phyloP scores from a whole-genome alignment of 2,113 vertebrate species.

The Tenebrosternarchus preto region DNA sequence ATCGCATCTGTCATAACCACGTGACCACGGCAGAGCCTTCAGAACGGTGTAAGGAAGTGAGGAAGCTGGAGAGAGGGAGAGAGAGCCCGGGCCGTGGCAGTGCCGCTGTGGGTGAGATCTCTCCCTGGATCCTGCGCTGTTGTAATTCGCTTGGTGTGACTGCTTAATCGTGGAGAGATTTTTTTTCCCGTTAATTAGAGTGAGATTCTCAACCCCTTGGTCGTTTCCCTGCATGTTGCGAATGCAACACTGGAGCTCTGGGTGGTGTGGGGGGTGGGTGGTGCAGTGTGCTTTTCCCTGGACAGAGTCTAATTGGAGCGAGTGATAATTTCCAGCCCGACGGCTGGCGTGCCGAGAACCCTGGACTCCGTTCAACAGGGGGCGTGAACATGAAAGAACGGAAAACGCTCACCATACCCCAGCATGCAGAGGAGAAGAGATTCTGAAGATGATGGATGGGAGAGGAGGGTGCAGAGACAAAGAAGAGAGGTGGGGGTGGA shows the following conservation, averaged over 20 bases:
- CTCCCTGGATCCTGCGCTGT: conserved; percentile 44
- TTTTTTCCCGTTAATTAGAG: conserved; percentile 64
- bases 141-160: conserved; percentile 59
- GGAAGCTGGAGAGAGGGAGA: too few species aligned
- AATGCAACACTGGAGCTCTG: conserved; percentile 59
- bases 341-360: conserved; percentile 57
- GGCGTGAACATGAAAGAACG: conserved; percentile 39
- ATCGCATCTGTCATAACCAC: too few species aligned
- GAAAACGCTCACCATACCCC: conserved; percentile 16
- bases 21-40: too few species aligned
- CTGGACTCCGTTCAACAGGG: conserved; percentile 47
- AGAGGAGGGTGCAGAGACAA: background rate
- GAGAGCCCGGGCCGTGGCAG: too few species aligned
- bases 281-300: conserved; percentile 58
- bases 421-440: background rate
- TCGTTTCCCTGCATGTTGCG: conserved; percentile 62
- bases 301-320: conserved; percentile 64
- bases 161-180: conserved; percentile 58
- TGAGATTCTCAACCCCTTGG: conserved; percentile 37
- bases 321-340: conserved; percentile 64
- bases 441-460: background rate
- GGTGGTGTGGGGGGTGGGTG: conserved; percentile 39
- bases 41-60: too few species aligned
- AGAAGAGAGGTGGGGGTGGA: background rate
- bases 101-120: background rate